A percentile compares a stretch with the other conserved stretches of the same genome.
These are phyloP conservation scores for Eulemur rubriventer DNA, from an alignment of 2,797 vertebrate genomes.

Conservation along the genomic window DNA sequence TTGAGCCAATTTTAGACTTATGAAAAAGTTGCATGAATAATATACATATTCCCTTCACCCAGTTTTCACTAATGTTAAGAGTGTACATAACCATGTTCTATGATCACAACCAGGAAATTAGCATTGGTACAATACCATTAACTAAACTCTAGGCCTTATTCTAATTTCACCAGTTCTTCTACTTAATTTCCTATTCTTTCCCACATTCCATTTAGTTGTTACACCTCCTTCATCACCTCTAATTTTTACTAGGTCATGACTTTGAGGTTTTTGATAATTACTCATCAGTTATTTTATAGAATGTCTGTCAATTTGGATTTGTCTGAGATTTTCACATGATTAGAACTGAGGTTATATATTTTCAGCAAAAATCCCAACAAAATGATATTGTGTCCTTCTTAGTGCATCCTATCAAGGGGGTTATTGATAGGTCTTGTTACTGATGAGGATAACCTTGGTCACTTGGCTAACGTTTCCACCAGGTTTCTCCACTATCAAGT, in stretches of 20 bases:
- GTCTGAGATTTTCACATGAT: neutral
- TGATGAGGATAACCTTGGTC: neutral
- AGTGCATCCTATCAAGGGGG: neutral
- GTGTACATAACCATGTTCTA: neutral
- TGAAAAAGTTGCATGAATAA: neutral
- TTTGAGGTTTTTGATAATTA: neutral
- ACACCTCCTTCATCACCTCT: neutral
- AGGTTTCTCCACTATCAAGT: neutral
- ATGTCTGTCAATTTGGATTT: neutral
- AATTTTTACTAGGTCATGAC: neutral
- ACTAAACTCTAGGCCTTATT: neutral
- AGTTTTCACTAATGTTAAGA: neutral
- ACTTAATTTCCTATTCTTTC: neutral
- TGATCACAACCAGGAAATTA: neutral
- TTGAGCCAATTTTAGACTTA: neutral
- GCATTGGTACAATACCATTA: neutral
- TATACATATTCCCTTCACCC: neutral
- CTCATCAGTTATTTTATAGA: neutral
- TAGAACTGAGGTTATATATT: neutral
- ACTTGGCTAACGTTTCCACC: neutral
- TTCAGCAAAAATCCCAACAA: neutral
- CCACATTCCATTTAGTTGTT: neutral
- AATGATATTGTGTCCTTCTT: neutral
- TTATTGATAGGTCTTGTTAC: neutral
- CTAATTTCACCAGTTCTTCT: neutral